Conservation (phyloP, 2,888 invertebrate genomes). For the Electrophaes corylata region DNA sequence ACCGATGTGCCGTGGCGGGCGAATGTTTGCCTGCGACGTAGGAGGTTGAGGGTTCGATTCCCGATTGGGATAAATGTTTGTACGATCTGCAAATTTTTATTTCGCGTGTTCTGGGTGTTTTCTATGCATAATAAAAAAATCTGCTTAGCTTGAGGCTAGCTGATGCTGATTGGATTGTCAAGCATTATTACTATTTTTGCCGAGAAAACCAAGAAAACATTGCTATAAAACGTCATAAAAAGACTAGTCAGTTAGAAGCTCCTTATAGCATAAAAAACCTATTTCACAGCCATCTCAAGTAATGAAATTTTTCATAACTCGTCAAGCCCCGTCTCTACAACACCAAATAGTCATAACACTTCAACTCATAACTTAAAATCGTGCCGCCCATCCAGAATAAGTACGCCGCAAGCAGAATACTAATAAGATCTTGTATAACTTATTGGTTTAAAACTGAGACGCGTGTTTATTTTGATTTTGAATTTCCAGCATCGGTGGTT, state of each 20-base stretch:
- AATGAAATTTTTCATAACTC: conserved; percentile 24
- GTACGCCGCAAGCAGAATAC: conserved; percentile 60
- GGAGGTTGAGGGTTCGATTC: too few species aligned
- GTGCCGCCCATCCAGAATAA: conserved; percentile 52
- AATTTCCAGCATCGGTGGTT: conserved; percentile 23
- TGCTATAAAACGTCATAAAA: too few species aligned
- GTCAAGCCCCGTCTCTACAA: conserved; percentile 29
- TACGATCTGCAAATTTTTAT: too few species aligned
- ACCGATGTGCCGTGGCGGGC: too few species aligned
- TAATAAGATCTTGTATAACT: conserved; percentile 59
- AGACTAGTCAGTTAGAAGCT: neutral
- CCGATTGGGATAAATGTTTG: too few species aligned
- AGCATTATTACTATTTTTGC: too few species aligned
- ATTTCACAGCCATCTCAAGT: conserved; percentile 16
- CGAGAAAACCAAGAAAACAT: too few species aligned
- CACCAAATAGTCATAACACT: conserved; percentile 33
- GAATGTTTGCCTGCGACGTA: too few species aligned
- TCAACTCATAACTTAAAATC: conserved; percentile 34
- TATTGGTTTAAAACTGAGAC: conserved; percentile 47
- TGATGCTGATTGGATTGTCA: too few species aligned
- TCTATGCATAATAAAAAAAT: too few species aligned
- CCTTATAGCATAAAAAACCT: conserved; percentile 5
- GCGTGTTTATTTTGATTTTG: conserved; percentile 48
- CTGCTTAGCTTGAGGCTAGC: too few species aligned
- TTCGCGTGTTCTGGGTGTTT: too few species aligned